Conservation (phyloP, 2,113 vertebrate genomes). For the Perca flavescens region DNA sequence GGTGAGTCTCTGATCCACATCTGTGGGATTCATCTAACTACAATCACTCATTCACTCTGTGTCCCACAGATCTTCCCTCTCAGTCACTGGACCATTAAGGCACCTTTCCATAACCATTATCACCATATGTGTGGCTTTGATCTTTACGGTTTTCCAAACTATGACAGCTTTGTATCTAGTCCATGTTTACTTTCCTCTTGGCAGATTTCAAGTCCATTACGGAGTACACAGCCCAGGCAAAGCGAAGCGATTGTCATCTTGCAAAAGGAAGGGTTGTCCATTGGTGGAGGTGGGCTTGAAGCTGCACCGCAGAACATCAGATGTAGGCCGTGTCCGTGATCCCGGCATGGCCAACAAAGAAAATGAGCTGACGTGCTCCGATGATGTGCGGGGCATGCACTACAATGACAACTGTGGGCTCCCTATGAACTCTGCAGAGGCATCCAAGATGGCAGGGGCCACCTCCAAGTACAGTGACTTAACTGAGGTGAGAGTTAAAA, state of each 20-base stretch:
- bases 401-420: conserved; percentile 86
- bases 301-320: conserved; percentile 71
- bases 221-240: conserved; percentile 72
- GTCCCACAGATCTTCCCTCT: conserved; percentile 54
- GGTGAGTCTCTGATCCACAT: conserved; percentile 79
- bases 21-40: conserved; percentile 55
- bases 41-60: conserved; percentile 44
- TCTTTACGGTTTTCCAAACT: not conserved
- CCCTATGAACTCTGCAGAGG: conserved; percentile 88
- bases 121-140: conserved; percentile 32
- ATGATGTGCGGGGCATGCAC: conserved; percentile 88
- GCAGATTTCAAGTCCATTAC: conserved; percentile 82
- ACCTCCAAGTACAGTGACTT: conserved; percentile 94
- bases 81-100: conserved; percentile 53
- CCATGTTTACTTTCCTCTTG: not conserved
- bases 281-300: conserved; percentile 67
- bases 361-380: conserved; percentile 95
- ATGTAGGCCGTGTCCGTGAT: conserved; percentile 85
- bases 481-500: conserved; percentile 87
- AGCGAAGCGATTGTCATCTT: conserved; percentile 72
- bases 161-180: not conserved
- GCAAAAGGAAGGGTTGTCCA: conserved; percentile 77
- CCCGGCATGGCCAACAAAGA: conserved; percentile 97
- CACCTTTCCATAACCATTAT: conserved; percentile 54
- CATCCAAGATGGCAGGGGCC: conserved; percentile 84